phyloP scores from a whole-genome alignment of 2,888 invertebrate genomes.

The Neoaliturus tenellus region DNA sequence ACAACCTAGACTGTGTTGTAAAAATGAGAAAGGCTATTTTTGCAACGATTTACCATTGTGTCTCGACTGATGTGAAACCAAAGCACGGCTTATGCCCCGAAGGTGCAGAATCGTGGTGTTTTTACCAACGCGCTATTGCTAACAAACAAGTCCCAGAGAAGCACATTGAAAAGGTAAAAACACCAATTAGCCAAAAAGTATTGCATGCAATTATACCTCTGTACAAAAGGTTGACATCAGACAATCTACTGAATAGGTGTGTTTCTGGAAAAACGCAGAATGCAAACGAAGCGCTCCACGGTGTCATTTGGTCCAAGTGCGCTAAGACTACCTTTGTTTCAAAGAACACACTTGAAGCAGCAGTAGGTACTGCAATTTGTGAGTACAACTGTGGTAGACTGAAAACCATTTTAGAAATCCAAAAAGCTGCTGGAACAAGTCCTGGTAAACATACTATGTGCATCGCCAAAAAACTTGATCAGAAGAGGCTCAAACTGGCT shows the following conservation, averaged over 20 bases:
- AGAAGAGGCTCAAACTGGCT: neutral
- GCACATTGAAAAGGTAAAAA: neutral
- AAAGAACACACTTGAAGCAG: neutral
- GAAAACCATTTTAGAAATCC: neutral
- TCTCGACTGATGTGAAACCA: slow-evolving; percentile 32
- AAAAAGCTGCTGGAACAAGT: neutral
- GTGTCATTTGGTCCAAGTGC: slow-evolving; percentile 21
- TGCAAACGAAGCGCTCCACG: slow-evolving; percentile 43
- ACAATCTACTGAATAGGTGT: neutral
- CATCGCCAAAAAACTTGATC: neutral
- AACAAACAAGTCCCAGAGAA: neutral
- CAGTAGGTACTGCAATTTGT: neutral
- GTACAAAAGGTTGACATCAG: slow-evolving; percentile 1
- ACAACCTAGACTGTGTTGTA: neutral
- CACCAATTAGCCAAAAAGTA: slow-evolving; percentile 7
- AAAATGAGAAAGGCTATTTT: neutral
- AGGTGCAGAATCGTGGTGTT: slow-evolving; percentile 41
- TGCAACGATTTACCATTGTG: neutral
- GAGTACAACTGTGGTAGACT: neutral
- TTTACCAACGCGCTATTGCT: slow-evolving; percentile 2
- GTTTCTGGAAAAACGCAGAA: slow-evolving; percentile 43
- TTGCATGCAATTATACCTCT: slow-evolving; percentile 16
- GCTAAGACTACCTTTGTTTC: slow-evolving; percentile 4
- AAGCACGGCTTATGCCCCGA: slow-evolving; percentile 28
- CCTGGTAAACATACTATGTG: neutral